Evolutionary conservation across 2,888 invertebrate genomes (phyloP).

Genomic region (Yponomeuta plumbellus): DNA sequence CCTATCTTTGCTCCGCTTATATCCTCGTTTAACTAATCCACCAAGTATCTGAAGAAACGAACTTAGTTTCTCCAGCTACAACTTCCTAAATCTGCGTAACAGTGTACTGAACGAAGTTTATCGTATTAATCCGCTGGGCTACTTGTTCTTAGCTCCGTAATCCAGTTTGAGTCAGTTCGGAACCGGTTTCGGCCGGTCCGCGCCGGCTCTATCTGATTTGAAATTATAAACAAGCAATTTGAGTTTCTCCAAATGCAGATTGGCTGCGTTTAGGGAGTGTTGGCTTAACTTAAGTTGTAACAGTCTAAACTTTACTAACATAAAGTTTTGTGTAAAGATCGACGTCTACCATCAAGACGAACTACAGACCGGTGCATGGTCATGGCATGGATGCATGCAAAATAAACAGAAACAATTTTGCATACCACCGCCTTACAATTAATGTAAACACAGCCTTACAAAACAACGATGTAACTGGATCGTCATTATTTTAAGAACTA

Average conservation of each 20-base stretch:
- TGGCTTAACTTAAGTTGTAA: background rate
- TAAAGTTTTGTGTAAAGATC: too few species aligned
- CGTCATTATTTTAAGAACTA: too few species aligned
- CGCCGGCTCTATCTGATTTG: constrained; percentile 45
- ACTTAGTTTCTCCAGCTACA: constrained; percentile 38
- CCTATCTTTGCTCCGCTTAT: background rate
- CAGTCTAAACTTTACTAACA: too few species aligned
- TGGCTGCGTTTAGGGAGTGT: background rate
- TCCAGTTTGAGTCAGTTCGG: constrained; percentile 37
- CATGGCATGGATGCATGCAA: too few species aligned
- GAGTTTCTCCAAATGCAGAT: background rate
- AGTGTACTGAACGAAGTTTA: constrained; percentile 58
- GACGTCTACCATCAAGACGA: too few species aligned
- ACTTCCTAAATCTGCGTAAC: constrained; percentile 68
- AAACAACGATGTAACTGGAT: too few species aligned
- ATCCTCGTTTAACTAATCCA: background rate
- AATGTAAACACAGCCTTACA: too few species aligned
- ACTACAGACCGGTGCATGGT: too few species aligned
- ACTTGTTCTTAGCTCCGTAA: constrained; percentile 30
- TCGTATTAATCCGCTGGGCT: constrained; percentile 60
- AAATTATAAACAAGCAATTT: constrained; percentile 57
- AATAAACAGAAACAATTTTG: too few species aligned
- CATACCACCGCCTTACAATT: too few species aligned
- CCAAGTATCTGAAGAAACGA: constrained; percentile 44
- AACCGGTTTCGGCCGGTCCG: constrained; percentile 30